Conservation (phyloP, 1,140 invertebrate genomes). For the Olivierus martensii region DNA sequence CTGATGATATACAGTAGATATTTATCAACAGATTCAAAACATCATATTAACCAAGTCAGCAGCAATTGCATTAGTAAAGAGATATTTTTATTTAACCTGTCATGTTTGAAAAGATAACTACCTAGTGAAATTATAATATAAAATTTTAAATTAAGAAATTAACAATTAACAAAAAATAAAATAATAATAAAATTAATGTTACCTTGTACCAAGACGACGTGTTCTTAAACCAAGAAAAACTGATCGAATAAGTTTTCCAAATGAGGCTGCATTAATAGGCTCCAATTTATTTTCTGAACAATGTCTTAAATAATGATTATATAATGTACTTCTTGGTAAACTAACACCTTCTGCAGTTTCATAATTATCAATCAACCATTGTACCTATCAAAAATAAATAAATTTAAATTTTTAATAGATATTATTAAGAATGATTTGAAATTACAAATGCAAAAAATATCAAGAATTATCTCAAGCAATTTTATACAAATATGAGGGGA, state of each 20-base stretch:
- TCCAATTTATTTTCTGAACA: slow-evolving; percentile 88
- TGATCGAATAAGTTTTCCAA: slow-evolving; percentile 94
- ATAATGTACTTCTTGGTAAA: slow-evolving; percentile 85
- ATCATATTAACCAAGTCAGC: too few species aligned
- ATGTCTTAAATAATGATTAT: slow-evolving; percentile 90
- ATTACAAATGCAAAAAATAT: too few species aligned
- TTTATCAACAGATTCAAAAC: too few species aligned
- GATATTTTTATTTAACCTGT: background rate
- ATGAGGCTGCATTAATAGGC: slow-evolving; percentile 96
- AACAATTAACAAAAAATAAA: background rate
- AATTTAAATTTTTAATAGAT: too few species aligned
- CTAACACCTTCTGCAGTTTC: slow-evolving; percentile 95
- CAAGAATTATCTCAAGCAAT: too few species aligned
- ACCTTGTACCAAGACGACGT: slow-evolving; percentile 73
- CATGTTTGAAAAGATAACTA: background rate
- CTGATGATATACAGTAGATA: too few species aligned
- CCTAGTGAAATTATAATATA: background rate
- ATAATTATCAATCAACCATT: slow-evolving; percentile 96
- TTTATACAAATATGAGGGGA: too few species aligned
- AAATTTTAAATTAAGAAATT: background rate
- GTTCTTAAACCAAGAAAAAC: slow-evolving; percentile 92
- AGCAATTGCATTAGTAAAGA: too few species aligned
- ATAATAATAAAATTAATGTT: background rate
- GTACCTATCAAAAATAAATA: slow-evolving; percentile 60
- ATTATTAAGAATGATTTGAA: too few species aligned